Percentiles rank a stretch among this genome's conserved stretches.
These are phyloP conservation scores for Megaustenia siamemsis DNA, from an alignment of 2,888 invertebrate genomes.

Conservation along the genomic window DNA sequence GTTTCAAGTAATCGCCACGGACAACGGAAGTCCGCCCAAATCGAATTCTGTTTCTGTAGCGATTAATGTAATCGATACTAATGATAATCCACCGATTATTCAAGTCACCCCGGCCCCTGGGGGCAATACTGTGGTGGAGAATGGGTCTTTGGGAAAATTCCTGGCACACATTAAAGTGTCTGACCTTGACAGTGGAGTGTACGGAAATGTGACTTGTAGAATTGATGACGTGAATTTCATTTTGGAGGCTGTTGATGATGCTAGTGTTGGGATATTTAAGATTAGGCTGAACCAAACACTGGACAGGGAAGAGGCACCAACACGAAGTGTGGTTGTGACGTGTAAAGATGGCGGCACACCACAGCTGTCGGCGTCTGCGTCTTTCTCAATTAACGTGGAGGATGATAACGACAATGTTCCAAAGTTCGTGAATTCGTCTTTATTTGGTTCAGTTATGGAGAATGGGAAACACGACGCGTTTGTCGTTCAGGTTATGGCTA, in stretches of 20 bases:
- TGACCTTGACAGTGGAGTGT: slow-evolving; percentile 68
- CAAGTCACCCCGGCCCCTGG: slow-evolving; percentile 92
- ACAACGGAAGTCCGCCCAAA: slow-evolving; percentile 66
- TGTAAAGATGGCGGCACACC: slow-evolving; percentile 62
- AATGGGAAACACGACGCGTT: slow-evolving; percentile 47
- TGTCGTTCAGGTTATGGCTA: slow-evolving; percentile 84
- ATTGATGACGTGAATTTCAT: slow-evolving; percentile 57
- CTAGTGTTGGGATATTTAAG: slow-evolving; percentile 57
- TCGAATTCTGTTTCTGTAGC: slow-evolving; percentile 82
- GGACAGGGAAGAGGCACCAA: slow-evolving; percentile 59
- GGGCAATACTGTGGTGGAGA: slow-evolving; percentile 81
- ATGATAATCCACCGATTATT: slow-evolving; percentile 92
- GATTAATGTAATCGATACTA: slow-evolving; percentile 84
- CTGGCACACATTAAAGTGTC: slow-evolving; percentile 94
- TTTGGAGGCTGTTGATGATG: slow-evolving; percentile 54
- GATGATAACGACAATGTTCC: slow-evolving; percentile 63
- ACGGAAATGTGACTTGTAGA: slow-evolving; percentile 55
- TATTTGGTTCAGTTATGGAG: slow-evolving; percentile 53
- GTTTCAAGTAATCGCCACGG: slow-evolving; percentile 83
- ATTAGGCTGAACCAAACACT: slow-evolving; percentile 57
- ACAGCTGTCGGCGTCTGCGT: slow-evolving; percentile 49
- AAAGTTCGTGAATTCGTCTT: slow-evolving; percentile 40
- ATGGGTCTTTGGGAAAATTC: slow-evolving; percentile 92
- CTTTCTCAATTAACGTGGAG: slow-evolving; percentile 55
- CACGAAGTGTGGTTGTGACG: slow-evolving; percentile 57